Evolutionary conservation across 2,797 vertebrate species (phyloP).

Genomic region (Sebastes goodei): DNA sequence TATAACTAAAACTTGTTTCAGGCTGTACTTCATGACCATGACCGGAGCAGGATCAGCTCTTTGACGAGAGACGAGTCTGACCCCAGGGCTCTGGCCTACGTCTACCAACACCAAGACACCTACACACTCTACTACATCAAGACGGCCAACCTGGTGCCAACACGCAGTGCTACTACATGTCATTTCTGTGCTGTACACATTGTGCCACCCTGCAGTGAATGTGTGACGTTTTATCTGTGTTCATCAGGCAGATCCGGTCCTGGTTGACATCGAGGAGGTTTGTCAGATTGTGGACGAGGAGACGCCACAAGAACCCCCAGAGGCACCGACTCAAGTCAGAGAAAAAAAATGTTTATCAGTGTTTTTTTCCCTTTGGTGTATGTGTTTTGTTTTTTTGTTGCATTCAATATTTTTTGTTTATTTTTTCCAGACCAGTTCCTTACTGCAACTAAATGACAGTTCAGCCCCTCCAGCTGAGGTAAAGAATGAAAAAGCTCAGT

Average conservation of each 20-base stretch:
- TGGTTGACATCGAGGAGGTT: slow-evolving; percentile 66
- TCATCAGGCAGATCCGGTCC: slow-evolving; percentile 71
- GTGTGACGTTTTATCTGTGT: slow-evolving; percentile 13
- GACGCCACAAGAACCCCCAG: neutral
- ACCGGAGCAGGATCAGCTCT: slow-evolving; percentile 65
- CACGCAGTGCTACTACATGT: neutral
- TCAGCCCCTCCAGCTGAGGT: slow-evolving; percentile 39
- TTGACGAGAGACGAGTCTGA: slow-evolving; percentile 70
- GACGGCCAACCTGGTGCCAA: slow-evolving; percentile 65
- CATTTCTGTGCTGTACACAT: neutral
- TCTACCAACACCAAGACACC: slow-evolving; percentile 58
- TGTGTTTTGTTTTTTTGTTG: neutral
- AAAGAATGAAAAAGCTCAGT: neutral
- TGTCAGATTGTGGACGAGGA: slow-evolving; percentile 38
- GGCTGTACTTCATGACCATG: slow-evolving; percentile 66
- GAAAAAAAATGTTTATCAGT: neutral
- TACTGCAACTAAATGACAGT: slow-evolving; percentile 50
- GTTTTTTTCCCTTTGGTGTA: neutral
- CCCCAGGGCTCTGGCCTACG: slow-evolving; percentile 76
- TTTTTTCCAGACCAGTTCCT: slow-evolving; percentile 39
- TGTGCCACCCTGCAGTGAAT: neutral
- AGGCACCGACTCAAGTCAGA: slow-evolving; percentile 41
- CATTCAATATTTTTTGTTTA: neutral
- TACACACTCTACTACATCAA: slow-evolving; percentile 75
- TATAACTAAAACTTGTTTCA: slow-evolving; percentile 25